Percentiles rank a stretch among this genome's conserved stretches.
Evolutionary conservation across 2,888 invertebrate species (phyloP).

Genomic region (Ophraella communa): DNA sequence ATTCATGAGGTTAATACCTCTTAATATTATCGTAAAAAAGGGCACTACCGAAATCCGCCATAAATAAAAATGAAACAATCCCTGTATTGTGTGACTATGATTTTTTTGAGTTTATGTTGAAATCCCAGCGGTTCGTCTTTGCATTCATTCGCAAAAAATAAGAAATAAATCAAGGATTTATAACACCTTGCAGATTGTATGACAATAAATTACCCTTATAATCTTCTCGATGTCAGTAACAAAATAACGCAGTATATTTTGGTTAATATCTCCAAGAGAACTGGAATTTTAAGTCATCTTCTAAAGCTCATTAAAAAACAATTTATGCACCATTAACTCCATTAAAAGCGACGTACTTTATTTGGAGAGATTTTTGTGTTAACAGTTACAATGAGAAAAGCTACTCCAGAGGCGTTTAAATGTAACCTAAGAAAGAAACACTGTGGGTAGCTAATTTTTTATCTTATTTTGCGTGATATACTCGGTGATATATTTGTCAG

Average conservation of each 20-base stretch:
- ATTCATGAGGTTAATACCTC: no score
- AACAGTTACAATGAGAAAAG: no score
- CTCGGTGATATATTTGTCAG: no score
- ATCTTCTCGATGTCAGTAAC: constrained; percentile 22
- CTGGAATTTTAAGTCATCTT: constrained; percentile 2
- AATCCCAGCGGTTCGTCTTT: constrained; percentile 11
- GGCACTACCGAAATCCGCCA: background rate
- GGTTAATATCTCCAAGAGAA: constrained; percentile 11
- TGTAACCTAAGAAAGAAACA: no score
- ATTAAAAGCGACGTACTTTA: background rate
- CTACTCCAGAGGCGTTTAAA: no score
- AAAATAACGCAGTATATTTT: constrained; percentile 18
- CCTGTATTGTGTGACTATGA: background rate
- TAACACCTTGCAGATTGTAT: constrained; percentile 25
- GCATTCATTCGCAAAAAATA: constrained; percentile 13
- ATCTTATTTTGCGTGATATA: no score
- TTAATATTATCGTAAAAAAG: no score
- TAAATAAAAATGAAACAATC: background rate
- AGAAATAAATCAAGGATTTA: constrained; percentile 21
- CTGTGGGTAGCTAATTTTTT: no score
- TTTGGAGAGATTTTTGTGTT: background rate
- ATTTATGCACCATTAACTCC: constrained; percentile 5
- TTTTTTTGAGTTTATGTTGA: background rate
- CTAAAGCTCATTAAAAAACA: constrained; percentile 24
- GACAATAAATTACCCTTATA: constrained; percentile 25